Evolutionary conservation across 2,797 vertebrate genomes (phyloP), one percentile per base, ranked within the genome.

Genomic region (Cyprinodon diabolis): DNA sequence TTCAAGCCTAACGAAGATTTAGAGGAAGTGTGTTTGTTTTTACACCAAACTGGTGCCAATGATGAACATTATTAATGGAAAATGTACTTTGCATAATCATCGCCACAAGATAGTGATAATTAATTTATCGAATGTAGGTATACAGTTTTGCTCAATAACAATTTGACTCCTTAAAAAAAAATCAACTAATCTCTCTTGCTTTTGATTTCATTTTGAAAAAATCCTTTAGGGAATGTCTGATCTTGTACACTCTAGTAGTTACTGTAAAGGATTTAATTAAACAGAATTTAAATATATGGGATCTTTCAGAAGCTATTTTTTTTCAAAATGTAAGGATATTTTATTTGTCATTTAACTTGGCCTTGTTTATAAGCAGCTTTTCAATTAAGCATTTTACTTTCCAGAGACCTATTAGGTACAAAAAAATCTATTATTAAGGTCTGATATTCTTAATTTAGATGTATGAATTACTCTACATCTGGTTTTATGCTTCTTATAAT

Each of bases 1-100:
- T 82, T 84, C 68, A 35, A 37, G 75, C 66, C 45, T 37, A 43
- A 43, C n/a, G 45, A 19, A 43, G 21, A 65, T 65, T n/a, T 37
- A 65, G 1, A 21, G 37, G 12, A 23, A 11, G 54, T 65, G 37
- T 45, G 37, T 45, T 45, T 13, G 6, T 5, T 6, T 5, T 45
- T 45, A 15, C 43, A 23, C 21, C 21, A 45, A 45, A 65, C 62
- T 43, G 40, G 40, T 65, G 43, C 11, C 19, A 23, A 2, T n/a
- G 21, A 1, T 19, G 3, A 49, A 19, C 17, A 40, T 19, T 60
- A 40, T 30, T 60, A 15, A 19, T 40, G 35, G 4, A 9, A 40
- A 17, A 35, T 40, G 58, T 37, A 35, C 2, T 21, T 21, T 21
- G 15, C 37, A 19, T 63, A 43, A 43, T n/a, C 60, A 63, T 14